phyloP scores from a whole-genome alignment of 2,888 invertebrate species.

The Tenthredo mesomela region DNA sequence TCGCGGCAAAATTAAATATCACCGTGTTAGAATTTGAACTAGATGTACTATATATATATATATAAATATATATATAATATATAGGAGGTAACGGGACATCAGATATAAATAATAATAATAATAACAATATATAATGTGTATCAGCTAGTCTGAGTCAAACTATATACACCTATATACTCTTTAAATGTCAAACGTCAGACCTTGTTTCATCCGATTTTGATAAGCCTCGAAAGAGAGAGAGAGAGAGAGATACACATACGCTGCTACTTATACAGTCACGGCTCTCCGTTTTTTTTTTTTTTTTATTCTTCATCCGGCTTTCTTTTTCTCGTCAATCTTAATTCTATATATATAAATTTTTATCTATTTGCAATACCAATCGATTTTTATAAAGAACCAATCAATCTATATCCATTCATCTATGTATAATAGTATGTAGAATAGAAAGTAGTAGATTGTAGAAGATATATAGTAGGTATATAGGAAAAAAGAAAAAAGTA shows the following conservation, averaged over 20 bases:
- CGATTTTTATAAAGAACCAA: no score
- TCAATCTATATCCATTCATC: no score
- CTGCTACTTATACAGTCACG: background rate
- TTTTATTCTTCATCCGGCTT: background rate
- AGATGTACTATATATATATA: background rate
- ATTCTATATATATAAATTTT: no score
- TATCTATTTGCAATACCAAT: no score
- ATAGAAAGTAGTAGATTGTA: no score
- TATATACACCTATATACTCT: no score
- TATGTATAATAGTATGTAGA: no score
- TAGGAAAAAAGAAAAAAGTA: background rate
- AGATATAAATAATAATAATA: background rate
- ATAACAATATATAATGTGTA: no score
- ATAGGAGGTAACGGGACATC: background rate
- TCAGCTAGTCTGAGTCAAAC: background rate
- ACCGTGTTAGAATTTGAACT: background rate
- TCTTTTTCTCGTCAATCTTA: background rate
- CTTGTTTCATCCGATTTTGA: background rate
- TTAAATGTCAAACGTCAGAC: background rate
- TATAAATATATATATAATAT: background rate
- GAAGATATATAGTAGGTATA: no score
- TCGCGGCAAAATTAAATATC: background rate
- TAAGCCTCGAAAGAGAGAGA: no score
- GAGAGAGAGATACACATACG: background rate
- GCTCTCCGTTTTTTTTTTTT: no score